A percentile compares a stretch with the other conserved stretches of the same genome.
phyloP scores from a whole-genome alignment of 2,113 vertebrate species.

The Macquaria australasica region DNA sequence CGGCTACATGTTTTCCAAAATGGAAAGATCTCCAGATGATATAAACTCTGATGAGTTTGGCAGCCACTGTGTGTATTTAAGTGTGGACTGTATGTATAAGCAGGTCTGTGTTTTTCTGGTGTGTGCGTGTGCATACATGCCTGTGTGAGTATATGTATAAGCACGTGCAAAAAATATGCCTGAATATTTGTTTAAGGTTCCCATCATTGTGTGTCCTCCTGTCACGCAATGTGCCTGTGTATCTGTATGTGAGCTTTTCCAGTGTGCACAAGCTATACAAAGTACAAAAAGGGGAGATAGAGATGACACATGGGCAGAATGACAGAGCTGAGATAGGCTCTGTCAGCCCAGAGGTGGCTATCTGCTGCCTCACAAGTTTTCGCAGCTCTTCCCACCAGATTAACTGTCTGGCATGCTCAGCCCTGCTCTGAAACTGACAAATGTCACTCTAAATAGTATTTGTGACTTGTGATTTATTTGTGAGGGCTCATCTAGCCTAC shows the following conservation, averaged over 20 bases:
- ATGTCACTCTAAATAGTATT: constrained; percentile 55
- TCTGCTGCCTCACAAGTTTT: constrained; percentile 53
- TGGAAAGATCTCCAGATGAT: constrained; percentile 26
- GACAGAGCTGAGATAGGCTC: constrained; percentile 59
- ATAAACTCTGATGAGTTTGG: not conserved
- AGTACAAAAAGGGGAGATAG: constrained; percentile 26
- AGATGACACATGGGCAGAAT: constrained; percentile 53
- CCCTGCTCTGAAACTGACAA: constrained; percentile 61
- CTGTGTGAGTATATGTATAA: not conserved
- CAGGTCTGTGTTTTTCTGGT: not conserved
- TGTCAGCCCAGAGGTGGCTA: constrained; percentile 69
- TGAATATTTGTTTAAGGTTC: constrained; percentile 10
- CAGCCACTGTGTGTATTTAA: not conserved
- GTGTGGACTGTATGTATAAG: not conserved
- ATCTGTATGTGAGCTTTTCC: constrained; percentile 6
- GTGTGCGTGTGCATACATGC: not conserved
- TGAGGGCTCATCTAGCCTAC: constrained; percentile 25
- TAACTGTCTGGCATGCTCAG: constrained; percentile 52
- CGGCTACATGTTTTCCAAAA: constrained; percentile 34
- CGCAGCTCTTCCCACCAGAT: constrained; percentile 56
- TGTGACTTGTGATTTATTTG: constrained; percentile 47
- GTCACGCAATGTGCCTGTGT: constrained; percentile 6
- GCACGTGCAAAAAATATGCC: not conserved
- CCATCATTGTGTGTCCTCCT: not conserved
- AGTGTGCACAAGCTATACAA: constrained; percentile 24